These are phyloP conservation scores for Eidolon helvum DNA, from an alignment of 2,113 vertebrate species.

Conservation along the genomic window DNA sequence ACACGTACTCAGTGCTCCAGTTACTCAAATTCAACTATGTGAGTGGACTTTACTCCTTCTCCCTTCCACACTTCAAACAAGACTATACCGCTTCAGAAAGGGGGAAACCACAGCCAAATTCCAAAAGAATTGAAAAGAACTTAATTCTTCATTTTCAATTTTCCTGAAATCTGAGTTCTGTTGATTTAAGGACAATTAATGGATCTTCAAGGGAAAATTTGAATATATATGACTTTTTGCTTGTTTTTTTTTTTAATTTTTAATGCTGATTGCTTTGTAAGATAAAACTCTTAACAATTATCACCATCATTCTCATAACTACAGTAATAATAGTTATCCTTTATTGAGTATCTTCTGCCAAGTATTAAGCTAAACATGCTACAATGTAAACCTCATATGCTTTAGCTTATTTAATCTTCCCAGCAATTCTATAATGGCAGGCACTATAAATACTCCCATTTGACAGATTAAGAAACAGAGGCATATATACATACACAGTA, in stretches of 20 bases:
- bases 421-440: neutral
- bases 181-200: neutral
- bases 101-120: neutral
- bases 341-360: neutral
- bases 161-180: neutral
- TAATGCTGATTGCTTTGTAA: neutral
- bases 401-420: neutral
- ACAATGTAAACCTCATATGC: neutral
- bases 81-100: neutral
- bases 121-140: neutral
- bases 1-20: neutral
- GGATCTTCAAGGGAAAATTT: neutral
- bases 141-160: neutral
- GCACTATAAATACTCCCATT: neutral
- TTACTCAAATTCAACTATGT: neutral
- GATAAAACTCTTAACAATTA: neutral
- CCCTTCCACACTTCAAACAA: neutral
- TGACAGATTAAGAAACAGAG: neutral
- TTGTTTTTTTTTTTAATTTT: neutral
- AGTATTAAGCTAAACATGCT: neutral
- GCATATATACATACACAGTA: neutral
- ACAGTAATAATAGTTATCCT: neutral
- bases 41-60: neutral
- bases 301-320: neutral
- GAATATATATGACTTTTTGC: neutral